These are phyloP conservation scores for Diarsia rubi DNA, from an alignment of 2,888 invertebrate genomes.

Conservation along the genomic window DNA sequence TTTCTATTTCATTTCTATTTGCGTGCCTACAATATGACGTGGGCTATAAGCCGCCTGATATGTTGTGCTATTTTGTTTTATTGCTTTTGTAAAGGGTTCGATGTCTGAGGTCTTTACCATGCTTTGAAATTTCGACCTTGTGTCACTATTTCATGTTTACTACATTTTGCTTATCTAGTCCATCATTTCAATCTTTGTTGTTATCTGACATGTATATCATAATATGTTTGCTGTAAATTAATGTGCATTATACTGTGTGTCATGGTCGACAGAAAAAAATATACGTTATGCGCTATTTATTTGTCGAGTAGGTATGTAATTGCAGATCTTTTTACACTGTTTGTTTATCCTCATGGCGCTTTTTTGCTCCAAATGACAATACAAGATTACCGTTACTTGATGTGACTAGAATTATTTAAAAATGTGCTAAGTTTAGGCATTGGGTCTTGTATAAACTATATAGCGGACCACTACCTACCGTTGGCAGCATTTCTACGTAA, in stretches of 20 bases:
- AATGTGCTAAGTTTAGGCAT: conserved; percentile 4
- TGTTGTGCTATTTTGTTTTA: conserved; percentile 58
- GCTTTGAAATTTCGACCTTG: conserved; percentile 47
- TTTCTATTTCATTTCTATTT: conserved; percentile 66
- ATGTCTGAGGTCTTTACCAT: conserved; percentile 29
- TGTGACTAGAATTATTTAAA: conserved; percentile 6
- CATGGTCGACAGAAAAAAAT: conserved; percentile 58
- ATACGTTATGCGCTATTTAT: conserved; percentile 46
- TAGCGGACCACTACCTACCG: not conserved
- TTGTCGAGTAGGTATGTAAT: conserved; percentile 48
- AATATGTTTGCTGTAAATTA: conserved; percentile 38
- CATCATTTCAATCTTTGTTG: conserved; percentile 38
- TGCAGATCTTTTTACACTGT: conserved; percentile 32
- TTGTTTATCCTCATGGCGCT: conserved; percentile 11
- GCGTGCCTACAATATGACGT: conserved; percentile 51
- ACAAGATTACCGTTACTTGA: conserved; percentile 22
- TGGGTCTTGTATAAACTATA: conserved; percentile 8
- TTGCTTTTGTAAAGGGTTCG: conserved; percentile 35
- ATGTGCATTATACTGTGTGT: conserved; percentile 49
- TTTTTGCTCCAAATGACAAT: conserved; percentile 19
- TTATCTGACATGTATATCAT: conserved; percentile 39
- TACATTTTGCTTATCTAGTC: conserved; percentile 37
- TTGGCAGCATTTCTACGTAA: conserved; percentile 14
- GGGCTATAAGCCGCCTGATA: conserved; percentile 62
- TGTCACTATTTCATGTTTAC: conserved; percentile 33